Conservation (phyloP, 2,888 invertebrate species). For the Cheilosia scutellata region DNA sequence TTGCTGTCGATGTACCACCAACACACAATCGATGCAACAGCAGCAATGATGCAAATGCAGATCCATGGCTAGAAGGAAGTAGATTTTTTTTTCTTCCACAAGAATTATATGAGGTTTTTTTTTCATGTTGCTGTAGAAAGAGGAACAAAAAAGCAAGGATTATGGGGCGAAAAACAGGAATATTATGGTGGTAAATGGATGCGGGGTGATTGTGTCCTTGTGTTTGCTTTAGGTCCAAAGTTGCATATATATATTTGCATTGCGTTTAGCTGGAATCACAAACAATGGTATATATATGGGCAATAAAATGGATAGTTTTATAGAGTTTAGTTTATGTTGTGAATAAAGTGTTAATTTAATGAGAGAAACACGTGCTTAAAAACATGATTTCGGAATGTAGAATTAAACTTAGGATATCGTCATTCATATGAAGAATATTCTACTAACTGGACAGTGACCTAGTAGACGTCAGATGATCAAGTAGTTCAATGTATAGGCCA, state of each 20-base stretch:
- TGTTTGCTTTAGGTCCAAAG: slow-evolving; percentile 14
- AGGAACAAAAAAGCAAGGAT: slow-evolving; percentile 25
- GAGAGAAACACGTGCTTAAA: too few relatives aligned
- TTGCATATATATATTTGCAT: slow-evolving; percentile 13
- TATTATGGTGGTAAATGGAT: slow-evolving; percentile 41
- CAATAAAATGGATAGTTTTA: slow-evolving; percentile 22
- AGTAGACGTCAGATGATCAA: too few relatives aligned
- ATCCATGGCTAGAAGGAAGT: slow-evolving; percentile 8
- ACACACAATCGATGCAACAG: slow-evolving; percentile 52
- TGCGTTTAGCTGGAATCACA: slow-evolving; percentile 24
- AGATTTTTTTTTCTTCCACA: neutral
- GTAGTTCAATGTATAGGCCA: too few relatives aligned
- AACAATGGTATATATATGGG: slow-evolving; percentile 1
- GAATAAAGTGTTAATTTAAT: too few relatives aligned
- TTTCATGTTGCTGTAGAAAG: neutral
- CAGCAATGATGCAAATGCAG: slow-evolving; percentile 44
- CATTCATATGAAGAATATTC: too few relatives aligned
- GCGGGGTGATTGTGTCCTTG: slow-evolving; percentile 33
- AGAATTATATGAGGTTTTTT: slow-evolving; percentile 39
- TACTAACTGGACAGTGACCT: too few relatives aligned
- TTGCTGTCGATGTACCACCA: slow-evolving; percentile 41
- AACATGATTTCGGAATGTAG: neutral
- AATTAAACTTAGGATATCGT: too few relatives aligned
- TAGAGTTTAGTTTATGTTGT: slow-evolving; percentile 17
- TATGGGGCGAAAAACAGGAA: slow-evolving; percentile 28